A percentile compares a stretch with the other conserved stretches of the same genome.
Evolutionary conservation across 2,113 vertebrate genomes (phyloP).

Genomic region (Plecturocebus donacophilus): DNA sequence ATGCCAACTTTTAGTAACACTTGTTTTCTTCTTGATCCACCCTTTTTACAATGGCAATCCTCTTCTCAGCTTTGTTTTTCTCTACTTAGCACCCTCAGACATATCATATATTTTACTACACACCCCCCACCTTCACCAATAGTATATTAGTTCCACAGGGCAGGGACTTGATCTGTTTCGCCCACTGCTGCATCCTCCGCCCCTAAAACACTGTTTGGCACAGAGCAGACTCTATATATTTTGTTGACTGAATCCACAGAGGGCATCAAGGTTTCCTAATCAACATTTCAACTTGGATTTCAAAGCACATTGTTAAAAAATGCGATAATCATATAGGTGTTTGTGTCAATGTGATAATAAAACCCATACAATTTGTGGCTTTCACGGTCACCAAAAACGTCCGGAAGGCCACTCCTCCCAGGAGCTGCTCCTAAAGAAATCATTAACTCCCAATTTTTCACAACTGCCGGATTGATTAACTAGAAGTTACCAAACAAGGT

Average conservation of each 20-base stretch:
- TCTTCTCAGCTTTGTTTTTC: not conserved
- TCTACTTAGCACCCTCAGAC: not conserved
- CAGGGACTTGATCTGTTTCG: not conserved
- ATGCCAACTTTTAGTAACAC: not conserved
- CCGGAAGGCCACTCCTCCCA: not conserved
- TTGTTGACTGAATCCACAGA: constrained; percentile 3
- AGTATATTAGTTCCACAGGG: not conserved
- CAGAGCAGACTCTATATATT: not conserved
- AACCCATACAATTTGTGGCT: not conserved
- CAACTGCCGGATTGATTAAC: not conserved
- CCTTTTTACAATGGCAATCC: not conserved
- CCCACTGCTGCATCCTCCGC: not conserved
- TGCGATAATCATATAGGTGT: not conserved
- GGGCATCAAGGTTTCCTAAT: constrained; percentile 20
- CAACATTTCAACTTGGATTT: not conserved
- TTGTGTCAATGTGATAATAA: not conserved
- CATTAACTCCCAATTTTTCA: constrained; percentile 11
- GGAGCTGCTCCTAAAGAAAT: not conserved
- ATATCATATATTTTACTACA: not conserved
- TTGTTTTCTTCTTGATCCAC: not conserved
- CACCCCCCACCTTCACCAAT: not conserved
- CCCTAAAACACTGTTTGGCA: not conserved
- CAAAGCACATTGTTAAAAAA: constrained; percentile 41
- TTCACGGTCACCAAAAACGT: not conserved
- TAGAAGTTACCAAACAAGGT: not conserved